Base-by-base conservation (phyloP, 2,888 invertebrate species). In the Idaea biselata region DNA sequence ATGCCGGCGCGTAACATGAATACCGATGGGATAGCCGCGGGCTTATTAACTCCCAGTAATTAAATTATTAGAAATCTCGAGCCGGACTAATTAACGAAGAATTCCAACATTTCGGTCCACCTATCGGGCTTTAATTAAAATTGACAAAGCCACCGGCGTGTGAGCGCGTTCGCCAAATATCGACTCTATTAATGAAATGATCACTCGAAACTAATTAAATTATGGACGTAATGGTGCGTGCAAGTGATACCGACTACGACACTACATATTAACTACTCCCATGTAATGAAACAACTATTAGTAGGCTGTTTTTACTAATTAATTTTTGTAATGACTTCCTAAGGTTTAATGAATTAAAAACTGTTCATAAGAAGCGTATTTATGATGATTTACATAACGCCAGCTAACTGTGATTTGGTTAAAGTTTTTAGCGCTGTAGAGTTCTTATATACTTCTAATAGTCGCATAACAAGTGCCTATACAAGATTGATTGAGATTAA, bases 121-220 rank as follows among this genome's bases (percentile, higher is more conserved):
- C 89, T 91, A 91, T 90, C 85, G 82, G 79, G 83, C 78, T 86
- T 89, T 91, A 91, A 92, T 92, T 92, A 92, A 92, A 91, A 91
- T 90, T 89, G 91, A 91, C 91, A 91, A 89, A 90, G 91, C 90
- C 88, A 80, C 84, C 80, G 78, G 83, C 83, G 79, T 76, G 79
- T 82, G 83, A 83, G 84, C 79, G 80, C 81, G 84, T 82, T 83
- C 81, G 84, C 88, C 89, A 89, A 91, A 91, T 91, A 91, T 91
- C 87, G 83, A 84, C 86, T 88, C 87, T 91, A 90, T 89, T 90
- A 90, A 90, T 88, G 88, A 85, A 89, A 89, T 89, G 88, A 91
- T 91, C 91, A 91, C 91, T 91, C 87, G 80, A 90, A 89, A 90
- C 91, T 91, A 92, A 92, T 92, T 91, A 90, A 92, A 91, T 91